Conservation (phyloP, 2,797 vertebrate species). For the Enteromius unitaeniatus region DNA sequence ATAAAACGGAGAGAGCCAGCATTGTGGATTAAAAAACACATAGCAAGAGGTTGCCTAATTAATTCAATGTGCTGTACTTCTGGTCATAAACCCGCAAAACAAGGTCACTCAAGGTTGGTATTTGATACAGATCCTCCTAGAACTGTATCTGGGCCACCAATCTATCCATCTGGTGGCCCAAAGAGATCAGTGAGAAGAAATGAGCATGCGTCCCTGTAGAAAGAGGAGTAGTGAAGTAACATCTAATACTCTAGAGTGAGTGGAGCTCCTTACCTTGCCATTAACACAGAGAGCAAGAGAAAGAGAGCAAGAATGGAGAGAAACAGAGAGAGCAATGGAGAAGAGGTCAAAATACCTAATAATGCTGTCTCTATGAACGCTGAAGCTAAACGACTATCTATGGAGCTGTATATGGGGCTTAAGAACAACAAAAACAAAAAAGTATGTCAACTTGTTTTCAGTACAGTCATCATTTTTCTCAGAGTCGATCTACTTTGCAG, state of each 20-base stretch:
- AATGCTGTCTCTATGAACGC: not conserved
- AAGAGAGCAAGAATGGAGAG: slow-evolving; percentile 35
- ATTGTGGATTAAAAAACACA: not conserved
- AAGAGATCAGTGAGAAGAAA: slow-evolving; percentile 28
- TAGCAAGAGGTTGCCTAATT: not conserved
- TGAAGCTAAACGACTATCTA: not conserved
- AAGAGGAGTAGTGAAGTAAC: slow-evolving; percentile 53
- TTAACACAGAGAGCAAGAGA: slow-evolving; percentile 64
- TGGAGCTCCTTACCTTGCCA: slow-evolving; percentile 79
- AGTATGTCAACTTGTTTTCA: slow-evolving; percentile 22
- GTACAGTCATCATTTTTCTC: slow-evolving; percentile 16
- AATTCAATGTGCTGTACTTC: not conserved
- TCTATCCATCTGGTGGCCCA: slow-evolving; percentile 31
- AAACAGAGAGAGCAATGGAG: slow-evolving; percentile 65
- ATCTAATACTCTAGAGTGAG: slow-evolving; percentile 56
- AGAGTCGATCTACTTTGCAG: slow-evolving; percentile 11
- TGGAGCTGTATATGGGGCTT: slow-evolving; percentile 15
- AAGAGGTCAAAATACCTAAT: slow-evolving; percentile 73
- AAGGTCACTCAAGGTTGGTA: slow-evolving; percentile 26
- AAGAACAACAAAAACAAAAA: not conserved
- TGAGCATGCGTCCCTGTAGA: slow-evolving; percentile 28
- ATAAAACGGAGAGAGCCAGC: not conserved
- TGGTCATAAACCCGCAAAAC: slow-evolving; percentile 23
- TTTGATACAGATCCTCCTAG: slow-evolving; percentile 36
- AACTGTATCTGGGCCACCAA: slow-evolving; percentile 43